These are phyloP conservation scores for Ispidina picta DNA, from an alignment of 2,797 vertebrate genomes.

Conservation along the genomic window DNA sequence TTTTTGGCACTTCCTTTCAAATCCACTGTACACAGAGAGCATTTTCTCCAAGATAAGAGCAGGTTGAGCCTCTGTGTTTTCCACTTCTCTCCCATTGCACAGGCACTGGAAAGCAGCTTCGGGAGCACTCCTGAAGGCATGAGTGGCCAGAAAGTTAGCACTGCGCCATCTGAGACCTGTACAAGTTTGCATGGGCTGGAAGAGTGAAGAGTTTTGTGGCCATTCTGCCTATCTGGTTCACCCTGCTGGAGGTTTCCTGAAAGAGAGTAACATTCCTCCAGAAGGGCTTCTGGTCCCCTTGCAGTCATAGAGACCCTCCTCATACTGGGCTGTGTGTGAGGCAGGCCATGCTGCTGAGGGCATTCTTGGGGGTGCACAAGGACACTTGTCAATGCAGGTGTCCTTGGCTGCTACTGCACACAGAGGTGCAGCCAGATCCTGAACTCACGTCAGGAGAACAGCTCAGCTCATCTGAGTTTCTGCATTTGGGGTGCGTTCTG, in stretches of 20 bases:
- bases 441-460: neutral
- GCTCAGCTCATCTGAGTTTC: neutral
- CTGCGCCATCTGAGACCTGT: neutral
- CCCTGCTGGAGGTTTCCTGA: neutral
- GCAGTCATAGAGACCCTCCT: neutral
- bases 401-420: neutral
- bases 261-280: neutral
- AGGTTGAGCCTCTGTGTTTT: neutral
- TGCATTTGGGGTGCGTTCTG: neutral
- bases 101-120: neutral
- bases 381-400: neutral
- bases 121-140: neutral
- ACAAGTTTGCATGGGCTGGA: neutral
- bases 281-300: neutral
- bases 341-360: accelerated
- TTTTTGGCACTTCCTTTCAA: neutral
- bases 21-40: neutral
- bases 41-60: neutral
- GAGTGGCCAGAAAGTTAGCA: accelerated
- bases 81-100: neutral
- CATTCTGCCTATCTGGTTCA: neutral
- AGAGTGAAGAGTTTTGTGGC: neutral
- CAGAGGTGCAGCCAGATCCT: accelerated
- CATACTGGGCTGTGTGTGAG: neutral
- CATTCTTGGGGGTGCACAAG: neutral